phyloP scores from a whole-genome alignment of 2,888 invertebrate species.

The Tanypteryx hageni region DNA sequence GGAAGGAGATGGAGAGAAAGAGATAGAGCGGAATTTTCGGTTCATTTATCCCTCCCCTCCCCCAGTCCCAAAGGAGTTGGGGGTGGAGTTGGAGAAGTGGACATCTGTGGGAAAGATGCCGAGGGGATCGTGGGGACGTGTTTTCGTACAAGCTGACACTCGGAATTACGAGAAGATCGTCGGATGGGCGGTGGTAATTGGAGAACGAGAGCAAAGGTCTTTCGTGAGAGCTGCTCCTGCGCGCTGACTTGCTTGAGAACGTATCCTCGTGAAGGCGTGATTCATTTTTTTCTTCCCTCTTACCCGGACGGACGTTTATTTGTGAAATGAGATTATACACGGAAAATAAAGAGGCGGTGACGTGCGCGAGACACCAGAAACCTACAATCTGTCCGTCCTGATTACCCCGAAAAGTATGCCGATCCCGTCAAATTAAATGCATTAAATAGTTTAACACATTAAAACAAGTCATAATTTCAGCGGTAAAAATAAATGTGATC shows the following conservation, averaged over 20 bases:
- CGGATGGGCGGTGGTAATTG: slow-evolving; percentile 16
- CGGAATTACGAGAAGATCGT: slow-evolving; percentile 48
- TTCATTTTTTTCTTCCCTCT: not conserved
- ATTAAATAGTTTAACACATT: too few relatives aligned
- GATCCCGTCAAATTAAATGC: too few relatives aligned
- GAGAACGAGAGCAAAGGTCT: slow-evolving; percentile 33
- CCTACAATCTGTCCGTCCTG: not conserved
- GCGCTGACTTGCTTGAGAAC: not conserved
- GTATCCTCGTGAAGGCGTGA: not conserved
- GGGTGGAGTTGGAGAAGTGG: not conserved
- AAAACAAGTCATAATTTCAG: too few relatives aligned
- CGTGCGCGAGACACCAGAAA: not conserved
- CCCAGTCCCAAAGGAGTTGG: not conserved
- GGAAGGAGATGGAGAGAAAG: not conserved
- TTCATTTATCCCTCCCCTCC: not conserved
- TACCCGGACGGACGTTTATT: not conserved
- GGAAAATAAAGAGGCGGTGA: not conserved
- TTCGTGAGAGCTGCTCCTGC: not conserved
- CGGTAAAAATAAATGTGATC: too few relatives aligned
- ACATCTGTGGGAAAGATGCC: not conserved
- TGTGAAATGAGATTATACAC: not conserved
- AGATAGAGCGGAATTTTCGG: not conserved
- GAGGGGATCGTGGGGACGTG: not conserved
- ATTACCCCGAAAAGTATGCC: not conserved
- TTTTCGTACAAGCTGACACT: slow-evolving; percentile 30